Evolutionary conservation across 2,113 vertebrate genomes (phyloP).

Genomic region (Rana temporaria): DNA sequence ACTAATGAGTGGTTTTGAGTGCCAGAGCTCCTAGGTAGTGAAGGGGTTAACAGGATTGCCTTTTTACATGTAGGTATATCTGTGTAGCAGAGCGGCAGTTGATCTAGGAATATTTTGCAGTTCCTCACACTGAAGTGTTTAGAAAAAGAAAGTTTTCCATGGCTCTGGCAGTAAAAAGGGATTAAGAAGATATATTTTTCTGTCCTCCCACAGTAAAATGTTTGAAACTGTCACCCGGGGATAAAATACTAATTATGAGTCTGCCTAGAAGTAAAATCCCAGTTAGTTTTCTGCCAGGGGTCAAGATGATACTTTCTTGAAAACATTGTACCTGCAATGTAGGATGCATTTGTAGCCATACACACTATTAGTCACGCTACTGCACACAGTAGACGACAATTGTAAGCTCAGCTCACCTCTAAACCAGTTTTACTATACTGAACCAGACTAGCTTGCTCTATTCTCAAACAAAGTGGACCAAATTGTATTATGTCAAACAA

Average conservation of each 20-base stretch:
- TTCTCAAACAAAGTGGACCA: too few relatives aligned
- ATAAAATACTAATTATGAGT: slow-evolving; percentile 22
- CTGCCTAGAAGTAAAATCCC: not conserved
- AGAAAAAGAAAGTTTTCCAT: slow-evolving; percentile 42
- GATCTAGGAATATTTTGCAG: slow-evolving; percentile 12
- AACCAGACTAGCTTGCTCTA: too few relatives aligned
- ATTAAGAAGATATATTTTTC: slow-evolving; percentile 40
- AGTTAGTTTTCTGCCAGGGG: not conserved
- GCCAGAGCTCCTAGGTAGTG: not conserved
- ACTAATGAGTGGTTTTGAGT: too few relatives aligned
- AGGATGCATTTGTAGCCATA: too few relatives aligned
- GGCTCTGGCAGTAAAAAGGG: slow-evolving; percentile 21
- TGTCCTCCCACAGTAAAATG: slow-evolving; percentile 4
- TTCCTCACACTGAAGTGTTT: slow-evolving; percentile 1
- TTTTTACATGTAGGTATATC: not conserved
- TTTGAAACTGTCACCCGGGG: not conserved
- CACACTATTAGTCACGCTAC: too few relatives aligned
- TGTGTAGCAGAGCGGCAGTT: not conserved
- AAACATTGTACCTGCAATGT: too few relatives aligned
- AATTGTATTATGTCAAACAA: too few relatives aligned
- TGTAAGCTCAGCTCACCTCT: too few relatives aligned
- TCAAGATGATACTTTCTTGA: not conserved
- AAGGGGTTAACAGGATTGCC: not conserved
- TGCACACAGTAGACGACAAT: too few relatives aligned
- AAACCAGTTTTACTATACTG: too few relatives aligned